Base-by-base conservation (phyloP, 2,113 vertebrate species). In the Lagenorhynchus albirostris region DNA sequence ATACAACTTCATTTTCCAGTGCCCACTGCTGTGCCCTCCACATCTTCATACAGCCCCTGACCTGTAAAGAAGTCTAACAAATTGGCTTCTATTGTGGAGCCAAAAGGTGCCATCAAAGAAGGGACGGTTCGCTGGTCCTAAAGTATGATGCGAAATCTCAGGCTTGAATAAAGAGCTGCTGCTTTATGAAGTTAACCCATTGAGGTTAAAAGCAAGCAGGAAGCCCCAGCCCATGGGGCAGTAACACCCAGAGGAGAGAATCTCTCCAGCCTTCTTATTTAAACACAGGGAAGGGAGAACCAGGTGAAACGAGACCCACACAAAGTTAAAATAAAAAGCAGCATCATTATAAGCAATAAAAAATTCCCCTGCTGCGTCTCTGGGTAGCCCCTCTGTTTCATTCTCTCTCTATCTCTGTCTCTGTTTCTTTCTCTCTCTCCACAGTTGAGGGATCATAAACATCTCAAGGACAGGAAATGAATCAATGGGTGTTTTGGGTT, bases 51-150 rank as follows among this genome's bases (percentile, higher is more conserved):
- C 99, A 99, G 99, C 99, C 99, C 99, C 99, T 99, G 99, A 99
- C 99, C 99, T 99, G 99, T 99, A 99, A 99, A 99, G 99, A 99
- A 99, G 99, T 99, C 99, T 99, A 99, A 99, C 99, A 99, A 99
- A 99, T 99, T 99, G 99, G 99, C 99, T 99, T 99, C 99, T 99
- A 99, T 99, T 99, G 99, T 99, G 99, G 99, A 99, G 99, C 99
- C 99, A 99, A 99, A 99, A 99, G 99, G 99, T 99, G 99, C 99
- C 99, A 99, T 99, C 99, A 99, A 99, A 99, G 99, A 99, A 99
- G 99, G 98, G 99, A 99, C 97, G 99, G 99, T 99, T 99, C 98
- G 98, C 99, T 99, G 99, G 99, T 98, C 99, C 99, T 99, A 99
- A 99, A 99, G 99, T 99, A 99, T 99, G 99, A 99, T 99, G 99